Percentiles rank a stretch among this genome's conserved stretches.
Conservation (phyloP, 2,888 invertebrate genomes). For the Eupithecia vulgata region DNA sequence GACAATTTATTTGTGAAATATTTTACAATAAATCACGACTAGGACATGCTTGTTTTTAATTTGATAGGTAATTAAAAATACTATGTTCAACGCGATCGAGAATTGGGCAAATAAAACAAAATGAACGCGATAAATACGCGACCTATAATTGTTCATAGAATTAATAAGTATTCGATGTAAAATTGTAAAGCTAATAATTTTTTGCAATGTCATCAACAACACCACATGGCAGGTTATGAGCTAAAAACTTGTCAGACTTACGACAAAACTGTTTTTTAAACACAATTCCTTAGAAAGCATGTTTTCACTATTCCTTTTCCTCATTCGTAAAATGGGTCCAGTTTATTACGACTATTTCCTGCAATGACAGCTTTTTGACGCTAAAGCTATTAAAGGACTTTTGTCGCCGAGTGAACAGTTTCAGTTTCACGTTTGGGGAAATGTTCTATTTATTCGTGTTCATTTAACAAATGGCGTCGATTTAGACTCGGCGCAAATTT, state of each 20-base stretch:
- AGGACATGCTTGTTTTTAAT: not conserved
- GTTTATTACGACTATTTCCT: slow-evolving; percentile 13
- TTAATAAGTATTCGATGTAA: not conserved
- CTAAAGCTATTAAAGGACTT: slow-evolving; percentile 6
- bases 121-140: not conserved
- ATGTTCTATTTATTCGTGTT: slow-evolving; percentile 11
- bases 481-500: slow-evolving; percentile 23
- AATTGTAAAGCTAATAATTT: not conserved
- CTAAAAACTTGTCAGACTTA: slow-evolving; percentile 2
- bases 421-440: slow-evolving; percentile 7
- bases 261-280: slow-evolving; percentile 1
- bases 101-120: not conserved
- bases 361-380: slow-evolving; percentile 2
- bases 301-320: not conserved
- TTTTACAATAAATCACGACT: not conserved
- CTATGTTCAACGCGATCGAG: no score
- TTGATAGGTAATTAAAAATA: not conserved
- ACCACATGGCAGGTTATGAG: not conserved
- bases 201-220: not conserved
- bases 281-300: slow-evolving; percentile 1
- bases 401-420: slow-evolving; percentile 18
- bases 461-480: slow-evolving; percentile 28
- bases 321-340: slow-evolving; percentile 11
- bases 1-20: not conserved
- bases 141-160: not conserved